Percentiles rank a stretch among this genome's conserved stretches.
Conservation (phyloP, 2,113 vertebrate species). For the Microcebus griseorufus region DNA sequence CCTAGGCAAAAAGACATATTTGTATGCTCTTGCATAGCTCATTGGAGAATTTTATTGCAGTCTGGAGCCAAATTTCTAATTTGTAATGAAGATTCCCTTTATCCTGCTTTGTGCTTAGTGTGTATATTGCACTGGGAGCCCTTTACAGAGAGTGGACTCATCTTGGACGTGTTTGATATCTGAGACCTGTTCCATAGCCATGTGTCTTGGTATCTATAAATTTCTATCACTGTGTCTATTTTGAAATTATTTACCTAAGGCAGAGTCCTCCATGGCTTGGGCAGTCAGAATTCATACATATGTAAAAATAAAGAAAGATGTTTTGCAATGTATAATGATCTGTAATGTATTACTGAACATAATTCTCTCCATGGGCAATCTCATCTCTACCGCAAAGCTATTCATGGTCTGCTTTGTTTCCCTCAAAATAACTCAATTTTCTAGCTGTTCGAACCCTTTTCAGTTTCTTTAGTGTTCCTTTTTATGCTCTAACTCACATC, state of each 20-base stretch:
- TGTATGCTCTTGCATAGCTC: background rate
- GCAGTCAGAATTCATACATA: background rate
- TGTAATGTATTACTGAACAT: background rate
- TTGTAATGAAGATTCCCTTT: background rate
- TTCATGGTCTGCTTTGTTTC: background rate
- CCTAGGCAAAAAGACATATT: background rate
- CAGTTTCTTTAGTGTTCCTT: background rate
- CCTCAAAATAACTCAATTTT: background rate
- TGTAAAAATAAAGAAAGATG: background rate
- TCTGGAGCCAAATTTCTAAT: background rate
- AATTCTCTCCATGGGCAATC: background rate
- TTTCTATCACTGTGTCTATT: background rate
- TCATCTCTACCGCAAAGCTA: background rate
- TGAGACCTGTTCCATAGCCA: background rate
- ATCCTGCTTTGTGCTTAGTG: background rate
- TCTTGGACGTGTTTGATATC: background rate
- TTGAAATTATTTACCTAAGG: background rate
- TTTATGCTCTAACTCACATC: background rate
- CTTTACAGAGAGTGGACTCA: background rate
- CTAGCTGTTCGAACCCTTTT: background rate
- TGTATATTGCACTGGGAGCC: background rate
- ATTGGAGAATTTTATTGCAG: background rate
- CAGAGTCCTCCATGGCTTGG: background rate
- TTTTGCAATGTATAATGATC: background rate
- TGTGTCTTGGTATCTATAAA: background rate